Percentiles rank a stretch among this genome's conserved stretches.
phyloP scores from a whole-genome alignment of 2,888 invertebrate genomes.

The Sphaerophoria rueppellii region DNA sequence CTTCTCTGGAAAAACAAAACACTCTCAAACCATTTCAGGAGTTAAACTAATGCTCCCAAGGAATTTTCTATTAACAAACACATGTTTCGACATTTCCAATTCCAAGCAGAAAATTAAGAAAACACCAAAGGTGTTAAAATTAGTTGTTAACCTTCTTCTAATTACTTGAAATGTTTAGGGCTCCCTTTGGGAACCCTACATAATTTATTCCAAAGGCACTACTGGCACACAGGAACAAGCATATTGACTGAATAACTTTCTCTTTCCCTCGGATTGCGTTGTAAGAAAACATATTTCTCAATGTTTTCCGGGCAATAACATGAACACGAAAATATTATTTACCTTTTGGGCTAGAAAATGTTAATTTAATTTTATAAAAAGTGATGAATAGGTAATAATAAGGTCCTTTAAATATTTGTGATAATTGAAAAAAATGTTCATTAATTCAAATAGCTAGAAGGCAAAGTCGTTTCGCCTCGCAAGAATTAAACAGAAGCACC shows the following conservation, averaged over 20 bases:
- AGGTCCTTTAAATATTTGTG: no score
- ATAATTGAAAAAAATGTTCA: neutral
- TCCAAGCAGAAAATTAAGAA: neutral
- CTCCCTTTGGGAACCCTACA: neutral
- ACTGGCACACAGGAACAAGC: no score
- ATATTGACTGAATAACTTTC: neutral
- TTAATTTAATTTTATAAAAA: neutral
- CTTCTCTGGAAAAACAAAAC: no score
- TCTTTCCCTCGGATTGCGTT: neutral
- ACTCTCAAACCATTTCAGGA: no score
- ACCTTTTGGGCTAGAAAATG: constrained; percentile 9
- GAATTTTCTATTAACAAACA: constrained; percentile 2
- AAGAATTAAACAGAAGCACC: no score
- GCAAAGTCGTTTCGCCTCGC: neutral
- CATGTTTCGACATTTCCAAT: constrained; percentile 8
- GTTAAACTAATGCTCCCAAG: no score
- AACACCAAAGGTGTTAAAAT: constrained; percentile 3
- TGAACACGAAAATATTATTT: neutral
- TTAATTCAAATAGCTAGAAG: neutral
- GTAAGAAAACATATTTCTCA: constrained; percentile 10
- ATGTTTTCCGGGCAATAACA: neutral
- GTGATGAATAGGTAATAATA: no score
- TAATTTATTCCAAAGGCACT: neutral
- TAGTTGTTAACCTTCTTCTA: constrained; percentile 12
- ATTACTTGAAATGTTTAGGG: neutral